Conservation (phyloP, 1,140 invertebrate species). For the Lasaia peninsularis region DNA sequence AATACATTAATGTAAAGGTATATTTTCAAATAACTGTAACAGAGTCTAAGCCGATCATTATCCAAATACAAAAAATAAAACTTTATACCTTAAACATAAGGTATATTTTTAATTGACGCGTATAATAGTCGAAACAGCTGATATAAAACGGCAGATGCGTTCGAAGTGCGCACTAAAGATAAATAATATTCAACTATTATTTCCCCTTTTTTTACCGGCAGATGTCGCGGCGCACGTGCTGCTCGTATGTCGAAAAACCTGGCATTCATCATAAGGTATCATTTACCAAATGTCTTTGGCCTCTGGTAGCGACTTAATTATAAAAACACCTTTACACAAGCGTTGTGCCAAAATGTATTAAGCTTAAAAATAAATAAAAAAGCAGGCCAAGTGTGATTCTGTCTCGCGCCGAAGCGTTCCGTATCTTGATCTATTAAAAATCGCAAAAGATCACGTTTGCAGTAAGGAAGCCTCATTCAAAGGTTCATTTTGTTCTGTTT, state of each 20-base stretch:
- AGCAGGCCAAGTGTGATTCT: too few relatives aligned
- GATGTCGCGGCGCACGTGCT: constrained; percentile 65
- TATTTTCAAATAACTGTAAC: too few relatives aligned
- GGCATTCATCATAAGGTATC: constrained; percentile 49
- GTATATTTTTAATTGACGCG: background rate
- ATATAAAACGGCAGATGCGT: constrained; percentile 52
- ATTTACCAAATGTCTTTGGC: constrained; percentile 44
- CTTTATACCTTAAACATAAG: background rate
- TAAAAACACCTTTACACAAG: background rate
- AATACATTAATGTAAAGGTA: constrained; percentile 3
- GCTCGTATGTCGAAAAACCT: constrained; percentile 43
- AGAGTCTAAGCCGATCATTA: background rate
- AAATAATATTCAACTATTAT: constrained; percentile 47
- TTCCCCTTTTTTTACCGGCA: constrained; percentile 44
- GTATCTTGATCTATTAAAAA: too few relatives aligned
- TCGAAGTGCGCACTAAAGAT: constrained; percentile 53
- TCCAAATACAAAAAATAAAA: background rate
- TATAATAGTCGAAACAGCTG: constrained; percentile 18
- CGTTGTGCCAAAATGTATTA: too few relatives aligned
- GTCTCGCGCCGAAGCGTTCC: too few relatives aligned
- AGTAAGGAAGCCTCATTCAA: too few relatives aligned
- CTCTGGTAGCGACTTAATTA: too few relatives aligned
- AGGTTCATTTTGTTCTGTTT: too few relatives aligned
- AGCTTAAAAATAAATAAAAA: too few relatives aligned
- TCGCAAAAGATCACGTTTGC: too few relatives aligned